These are phyloP conservation scores for Penaeus chinensis DNA, from an alignment of 1,140 invertebrate species.

Conservation along the genomic window DNA sequence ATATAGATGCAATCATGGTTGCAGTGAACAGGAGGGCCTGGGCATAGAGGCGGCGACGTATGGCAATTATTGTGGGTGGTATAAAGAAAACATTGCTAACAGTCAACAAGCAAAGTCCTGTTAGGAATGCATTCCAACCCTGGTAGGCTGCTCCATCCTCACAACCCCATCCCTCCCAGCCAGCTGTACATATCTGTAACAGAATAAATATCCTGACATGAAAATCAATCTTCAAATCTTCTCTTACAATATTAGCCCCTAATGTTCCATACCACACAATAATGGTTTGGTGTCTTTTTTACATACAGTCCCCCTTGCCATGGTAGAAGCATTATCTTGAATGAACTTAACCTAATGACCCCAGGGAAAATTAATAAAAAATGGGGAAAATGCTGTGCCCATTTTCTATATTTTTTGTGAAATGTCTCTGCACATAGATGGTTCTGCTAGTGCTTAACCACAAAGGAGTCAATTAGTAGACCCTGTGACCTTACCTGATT, in stretches of 20 bases:
- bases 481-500: no score
- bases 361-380: no score
- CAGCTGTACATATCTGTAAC: slow-evolving; percentile 41
- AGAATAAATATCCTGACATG: background rate
- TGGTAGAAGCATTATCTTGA: no score
- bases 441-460: no score
- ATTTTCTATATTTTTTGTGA: no score
- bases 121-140: slow-evolving; percentile 74
- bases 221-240: background rate
- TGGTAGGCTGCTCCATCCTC: slow-evolving; percentile 81
- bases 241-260: background rate
- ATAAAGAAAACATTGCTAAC: slow-evolving; percentile 88
- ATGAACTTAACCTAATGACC: no score
- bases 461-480: no score
- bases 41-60: slow-evolving; percentile 80
- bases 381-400: no score
- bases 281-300: background rate
- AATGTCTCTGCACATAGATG: no score
- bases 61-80: slow-evolving; percentile 81
- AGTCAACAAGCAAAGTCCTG: slow-evolving; percentile 81
- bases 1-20: slow-evolving; percentile 88
- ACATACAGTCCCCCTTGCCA: no score
- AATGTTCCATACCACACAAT: background rate
- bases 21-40: slow-evolving; percentile 84
- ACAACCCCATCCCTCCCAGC: slow-evolving; percentile 77